These are phyloP conservation scores for Parnassius apollo DNA, from an alignment of 2,888 invertebrate genomes.

Conservation along the genomic window DNA sequence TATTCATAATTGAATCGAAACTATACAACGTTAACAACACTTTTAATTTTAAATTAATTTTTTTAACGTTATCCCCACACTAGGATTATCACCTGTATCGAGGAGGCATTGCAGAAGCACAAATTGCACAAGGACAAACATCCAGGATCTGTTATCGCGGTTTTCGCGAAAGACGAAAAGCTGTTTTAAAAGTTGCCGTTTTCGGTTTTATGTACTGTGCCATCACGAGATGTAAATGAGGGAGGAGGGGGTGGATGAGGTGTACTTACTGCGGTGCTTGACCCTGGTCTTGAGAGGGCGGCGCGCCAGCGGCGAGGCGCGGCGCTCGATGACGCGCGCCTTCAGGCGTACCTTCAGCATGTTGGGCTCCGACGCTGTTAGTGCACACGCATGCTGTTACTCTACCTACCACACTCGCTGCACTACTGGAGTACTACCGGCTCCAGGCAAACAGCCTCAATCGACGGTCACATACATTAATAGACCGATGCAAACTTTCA, in stretches of 20 bases:
- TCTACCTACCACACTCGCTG: constrained; percentile 21
- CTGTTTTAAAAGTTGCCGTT: no score
- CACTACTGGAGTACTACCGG: neutral
- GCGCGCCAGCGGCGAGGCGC: constrained; percentile 94
- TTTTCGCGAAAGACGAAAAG: no score
- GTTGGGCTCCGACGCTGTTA: constrained; percentile 97
- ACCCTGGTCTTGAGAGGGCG: constrained; percentile 88
- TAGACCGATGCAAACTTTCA: no score
- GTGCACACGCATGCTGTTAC: constrained; percentile 60
- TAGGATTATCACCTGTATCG: no score
- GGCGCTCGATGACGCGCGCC: constrained; percentile 96
- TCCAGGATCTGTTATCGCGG: no score
- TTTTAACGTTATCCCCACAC: no score
- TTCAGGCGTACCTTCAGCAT: constrained; percentile 95
- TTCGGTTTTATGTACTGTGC: neutral
- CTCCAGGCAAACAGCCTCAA: neutral
- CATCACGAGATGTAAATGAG: neutral
- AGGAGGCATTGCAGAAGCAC: no score
- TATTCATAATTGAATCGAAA: no score
- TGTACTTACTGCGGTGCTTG: constrained; percentile 82
- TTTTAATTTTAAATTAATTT: no score
- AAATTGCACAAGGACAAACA: no score
- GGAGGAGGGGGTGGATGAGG: neutral
- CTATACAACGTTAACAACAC: no score
- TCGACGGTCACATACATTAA: no score